Base-by-base conservation (phyloP, 2,888 invertebrate species). In the Pristionchus fissidentatus region DNA sequence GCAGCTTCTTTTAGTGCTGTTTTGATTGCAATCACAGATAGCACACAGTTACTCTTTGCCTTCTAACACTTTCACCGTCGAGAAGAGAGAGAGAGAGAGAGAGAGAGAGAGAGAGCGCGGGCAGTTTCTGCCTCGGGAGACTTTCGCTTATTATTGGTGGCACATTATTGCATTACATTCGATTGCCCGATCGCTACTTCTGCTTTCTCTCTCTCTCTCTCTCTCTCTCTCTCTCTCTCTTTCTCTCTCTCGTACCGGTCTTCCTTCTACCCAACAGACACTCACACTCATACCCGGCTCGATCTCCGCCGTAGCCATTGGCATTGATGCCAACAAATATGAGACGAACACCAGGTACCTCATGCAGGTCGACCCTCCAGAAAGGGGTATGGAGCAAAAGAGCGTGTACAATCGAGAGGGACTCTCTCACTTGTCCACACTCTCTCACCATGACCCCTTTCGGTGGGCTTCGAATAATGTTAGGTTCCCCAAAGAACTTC, bases 151-250 rank as follows among this genome's bases (percentile, higher is more conserved):
- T 26, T 70, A 26, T 70, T 26, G 8, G 8, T n/a, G 7, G 26
- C 22, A n/a, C 26, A 26, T 70, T 70, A 70, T 70, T 70, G 70
- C n/a, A n/a, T 41, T n/a, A 41, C 43, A 70, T 70, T 70, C 66
- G 29, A 26, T 43, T 22, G 8, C 46, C n/a, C 73, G 8, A 3
- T 66, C 26, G 66, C 35, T 29, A 32, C 32, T 66, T 15, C 35
- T 7, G 22, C n/a, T 26, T n/a, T 22, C 41, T 1, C 49, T 49
- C 49, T 49, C 49, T 19, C 49, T 49, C 49, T 49, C 49, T 49
- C 49, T 49, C 32, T 32, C 22, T 41, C 49, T 49, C 49, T 22
- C 22, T n/a, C 75, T 75, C 26, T 46, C 46, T 32, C 46, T 41
- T 29, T n/a, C 46, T 19, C 22, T 49, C 75, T 13, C 75, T 15